Percentiles rank a stretch among this genome's conserved stretches.
Evolutionary conservation across 1,140 invertebrate genomes (phyloP).

Genomic region (Sipha flava): DNA sequence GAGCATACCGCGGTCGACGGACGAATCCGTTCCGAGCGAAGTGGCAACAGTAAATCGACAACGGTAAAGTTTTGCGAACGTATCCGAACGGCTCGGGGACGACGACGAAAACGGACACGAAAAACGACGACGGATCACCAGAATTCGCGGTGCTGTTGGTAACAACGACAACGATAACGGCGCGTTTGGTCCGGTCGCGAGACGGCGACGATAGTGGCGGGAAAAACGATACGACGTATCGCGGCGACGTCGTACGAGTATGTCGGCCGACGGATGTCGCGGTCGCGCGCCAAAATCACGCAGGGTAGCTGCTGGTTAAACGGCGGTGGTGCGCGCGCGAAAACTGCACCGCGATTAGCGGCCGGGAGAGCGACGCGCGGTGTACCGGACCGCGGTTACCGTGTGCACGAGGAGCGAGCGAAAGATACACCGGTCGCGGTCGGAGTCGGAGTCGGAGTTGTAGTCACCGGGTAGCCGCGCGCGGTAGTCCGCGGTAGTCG

Average conservation of each 20-base stretch:
- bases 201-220: too few species aligned
- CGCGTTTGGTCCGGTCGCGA: background rate
- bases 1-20: background rate
- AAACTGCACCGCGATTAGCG: background rate
- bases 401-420: background rate
- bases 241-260: too few species aligned
- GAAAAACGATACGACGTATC: too few species aligned
- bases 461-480: too few species aligned
- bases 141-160: background rate
- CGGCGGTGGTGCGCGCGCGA: background rate
- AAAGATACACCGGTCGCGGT: background rate
- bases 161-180: background rate
- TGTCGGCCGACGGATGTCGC: background rate
- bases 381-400: background rate
- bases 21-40: too few species aligned
- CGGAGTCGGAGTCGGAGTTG: background rate
- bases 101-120: too few species aligned
- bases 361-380: background rate
- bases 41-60: too few species aligned
- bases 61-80: too few species aligned
- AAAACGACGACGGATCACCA: too few species aligned
- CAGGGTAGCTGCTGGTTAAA: background rate
- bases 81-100: too few species aligned
- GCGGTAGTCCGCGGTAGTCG: background rate
- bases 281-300: constrained; percentile 25